These are phyloP conservation scores for Nymphalis urticae DNA, from an alignment of 2,888 invertebrate species.

Conservation along the genomic window DNA sequence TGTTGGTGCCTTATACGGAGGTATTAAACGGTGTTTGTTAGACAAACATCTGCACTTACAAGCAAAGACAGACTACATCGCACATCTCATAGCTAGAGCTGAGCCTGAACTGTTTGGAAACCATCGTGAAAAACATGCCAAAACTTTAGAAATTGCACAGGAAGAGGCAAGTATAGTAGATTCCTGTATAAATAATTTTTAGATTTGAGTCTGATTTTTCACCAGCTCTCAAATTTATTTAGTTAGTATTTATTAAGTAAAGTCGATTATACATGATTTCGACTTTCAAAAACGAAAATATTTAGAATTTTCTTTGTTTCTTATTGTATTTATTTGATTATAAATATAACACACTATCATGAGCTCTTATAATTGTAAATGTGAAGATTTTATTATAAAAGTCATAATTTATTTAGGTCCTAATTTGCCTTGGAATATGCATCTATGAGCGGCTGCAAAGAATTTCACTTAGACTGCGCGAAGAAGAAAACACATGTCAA, in stretches of 20 bases:
- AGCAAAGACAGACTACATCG: conserved; percentile 93
- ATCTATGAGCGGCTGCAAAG: conserved; percentile 94
- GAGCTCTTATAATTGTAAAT: no score
- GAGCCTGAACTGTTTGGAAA: conserved; percentile 95
- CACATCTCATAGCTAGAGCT: conserved; percentile 92
- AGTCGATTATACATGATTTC: no score
- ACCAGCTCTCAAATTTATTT: no score
- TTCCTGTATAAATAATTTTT: not conserved
- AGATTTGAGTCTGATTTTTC: not conserved
- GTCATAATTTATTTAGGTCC: conserved; percentile 74
- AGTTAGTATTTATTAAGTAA: no score
- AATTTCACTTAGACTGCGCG: conserved; percentile 91
- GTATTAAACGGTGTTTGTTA: conserved; percentile 91
- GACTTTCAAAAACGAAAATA: no score
- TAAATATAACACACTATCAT: no score
- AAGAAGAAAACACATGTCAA: conserved; percentile 97
- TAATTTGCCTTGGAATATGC: conserved; percentile 96
- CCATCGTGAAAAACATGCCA: conserved; percentile 95
- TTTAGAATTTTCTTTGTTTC: no score
- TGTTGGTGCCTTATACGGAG: conserved; percentile 91
- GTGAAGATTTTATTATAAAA: no score
- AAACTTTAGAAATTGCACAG: conserved; percentile 97
- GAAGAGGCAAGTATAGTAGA: conserved; percentile 84
- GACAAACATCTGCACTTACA: conserved; percentile 94
- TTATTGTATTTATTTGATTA: no score